A percentile compares a stretch with the other conserved stretches of the same genome.
phyloP scores from a whole-genome alignment of 2,797 vertebrate species.

The Hippoglossus hippoglossus region DNA sequence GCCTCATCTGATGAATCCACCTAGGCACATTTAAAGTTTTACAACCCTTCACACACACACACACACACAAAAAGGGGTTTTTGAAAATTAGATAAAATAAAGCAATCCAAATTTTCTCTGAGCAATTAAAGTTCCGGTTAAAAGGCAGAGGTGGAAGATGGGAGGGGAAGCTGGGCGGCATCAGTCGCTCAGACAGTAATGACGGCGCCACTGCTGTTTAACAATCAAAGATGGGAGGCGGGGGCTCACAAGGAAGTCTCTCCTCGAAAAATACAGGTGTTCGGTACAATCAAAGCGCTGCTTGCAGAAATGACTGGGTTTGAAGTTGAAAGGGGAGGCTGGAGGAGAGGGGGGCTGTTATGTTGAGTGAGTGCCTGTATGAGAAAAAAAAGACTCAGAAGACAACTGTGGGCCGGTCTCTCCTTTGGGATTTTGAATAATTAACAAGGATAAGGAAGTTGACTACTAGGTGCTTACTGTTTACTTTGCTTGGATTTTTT shows the following conservation, averaged over 20 bases:
- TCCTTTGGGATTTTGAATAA: slow-evolving; percentile 79
- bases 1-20: slow-evolving; percentile 35
- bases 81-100: slow-evolving; percentile 77
- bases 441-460: slow-evolving; percentile 82
- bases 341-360: slow-evolving; percentile 51
- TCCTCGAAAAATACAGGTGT: slow-evolving; percentile 89
- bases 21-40: slow-evolving; percentile 52
- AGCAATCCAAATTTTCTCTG: slow-evolving; percentile 68
- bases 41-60: slow-evolving; percentile 37
- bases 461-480: slow-evolving; percentile 78
- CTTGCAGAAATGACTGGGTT: slow-evolving; percentile 86
- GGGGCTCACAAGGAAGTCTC: slow-evolving; percentile 86
- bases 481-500: slow-evolving; percentile 75
- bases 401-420: slow-evolving; percentile 73
- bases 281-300: slow-evolving; percentile 87
- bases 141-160: slow-evolving; percentile 77
- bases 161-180: slow-evolving; percentile 80
- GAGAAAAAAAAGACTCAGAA: slow-evolving; percentile 67
- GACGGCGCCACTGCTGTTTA: slow-evolving; percentile 87
- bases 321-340: slow-evolving; percentile 83
- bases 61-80: slow-evolving; percentile 22
- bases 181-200: slow-evolving; percentile 84
- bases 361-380: slow-evolving; percentile 78
- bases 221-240: slow-evolving; percentile 89
- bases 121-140: slow-evolving; percentile 79